These are phyloP conservation scores for Pachypsylla venusta DNA, from an alignment of 1,140 invertebrate genomes.

Conservation along the genomic window DNA sequence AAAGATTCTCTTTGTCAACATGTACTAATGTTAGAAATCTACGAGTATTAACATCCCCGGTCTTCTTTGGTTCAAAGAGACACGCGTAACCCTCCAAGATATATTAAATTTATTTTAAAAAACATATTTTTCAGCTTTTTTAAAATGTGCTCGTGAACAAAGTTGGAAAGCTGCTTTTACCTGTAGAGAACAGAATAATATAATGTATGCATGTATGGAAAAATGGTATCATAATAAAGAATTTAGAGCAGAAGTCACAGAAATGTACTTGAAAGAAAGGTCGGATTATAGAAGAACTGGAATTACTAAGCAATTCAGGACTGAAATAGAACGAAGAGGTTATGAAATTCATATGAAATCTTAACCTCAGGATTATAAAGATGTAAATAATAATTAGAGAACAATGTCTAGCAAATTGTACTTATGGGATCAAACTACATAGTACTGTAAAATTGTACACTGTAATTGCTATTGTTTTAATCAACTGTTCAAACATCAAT, in stretches of 20 bases:
- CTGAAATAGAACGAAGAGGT: neutral
- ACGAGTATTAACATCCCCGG: too few species aligned
- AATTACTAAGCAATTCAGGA: slow-evolving; percentile 33
- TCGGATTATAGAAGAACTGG: slow-evolving; percentile 66
- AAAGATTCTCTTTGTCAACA: too few species aligned
- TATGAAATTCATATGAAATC: slow-evolving; percentile 7
- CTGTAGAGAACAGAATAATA: slow-evolving; percentile 54
- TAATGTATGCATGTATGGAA: slow-evolving; percentile 49
- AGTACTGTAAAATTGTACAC: too few species aligned
- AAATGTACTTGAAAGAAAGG: slow-evolving; percentile 66
- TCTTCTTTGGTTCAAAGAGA: too few species aligned
- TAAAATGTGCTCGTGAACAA: slow-evolving; percentile 52
- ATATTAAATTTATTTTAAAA: too few species aligned
- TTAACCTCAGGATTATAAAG: neutral
- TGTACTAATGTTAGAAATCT: too few species aligned
- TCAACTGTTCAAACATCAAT: too few species aligned
- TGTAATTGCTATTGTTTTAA: too few species aligned
- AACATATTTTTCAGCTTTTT: slow-evolving; percentile 46
- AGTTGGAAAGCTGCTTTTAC: slow-evolving; percentile 51
- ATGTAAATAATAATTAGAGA: too few species aligned
- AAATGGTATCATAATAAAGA: slow-evolving; percentile 60
- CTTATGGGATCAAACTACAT: too few species aligned
- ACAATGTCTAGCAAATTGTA: too few species aligned
- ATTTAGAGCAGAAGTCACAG: slow-evolving; percentile 53
- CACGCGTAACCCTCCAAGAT: too few species aligned